These are phyloP conservation scores for Perizoma affinitatum DNA, from an alignment of 2,888 invertebrate species.

Conservation along the genomic window DNA sequence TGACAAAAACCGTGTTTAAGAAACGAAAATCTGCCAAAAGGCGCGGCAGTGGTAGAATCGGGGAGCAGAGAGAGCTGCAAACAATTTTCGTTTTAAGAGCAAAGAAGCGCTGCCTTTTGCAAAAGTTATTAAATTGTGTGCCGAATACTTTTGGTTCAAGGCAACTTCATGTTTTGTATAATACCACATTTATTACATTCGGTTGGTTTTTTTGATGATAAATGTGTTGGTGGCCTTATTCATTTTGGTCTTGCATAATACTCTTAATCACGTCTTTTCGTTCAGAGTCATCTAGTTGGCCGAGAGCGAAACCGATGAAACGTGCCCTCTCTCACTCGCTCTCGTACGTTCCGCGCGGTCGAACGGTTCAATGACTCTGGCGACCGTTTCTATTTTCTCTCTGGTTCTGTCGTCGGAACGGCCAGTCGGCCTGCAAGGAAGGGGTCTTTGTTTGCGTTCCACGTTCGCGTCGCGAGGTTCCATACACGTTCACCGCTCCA, in stretches of 20 bases:
- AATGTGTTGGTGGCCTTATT: too few relatives aligned
- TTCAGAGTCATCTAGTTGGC: slow-evolving; percentile 57
- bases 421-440: slow-evolving; percentile 65
- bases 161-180: too few relatives aligned
- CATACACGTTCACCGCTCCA: slow-evolving; percentile 68
- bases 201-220: too few relatives aligned
- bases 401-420: slow-evolving; percentile 77
- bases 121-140: too few relatives aligned
- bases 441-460: slow-evolving; percentile 84
- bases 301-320: slow-evolving; percentile 18
- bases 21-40: too few relatives aligned
- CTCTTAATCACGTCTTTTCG: slow-evolving; percentile 18
- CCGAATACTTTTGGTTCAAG: too few relatives aligned
- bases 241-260: slow-evolving; percentile 57
- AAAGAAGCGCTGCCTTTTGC: too few relatives aligned
- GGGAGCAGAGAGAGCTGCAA: too few relatives aligned
- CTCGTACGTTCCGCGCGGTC: slow-evolving; percentile 61
- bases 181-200: too few relatives aligned
- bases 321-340: slow-evolving; percentile 69
- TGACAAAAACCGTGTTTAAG: too few relatives aligned
- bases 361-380: slow-evolving; percentile 83
- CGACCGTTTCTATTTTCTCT: slow-evolving; percentile 84
- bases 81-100: too few relatives aligned
- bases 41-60: too few relatives aligned
- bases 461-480: slow-evolving; percentile 80